Evolutionary conservation across 2,888 invertebrate species (phyloP).

Genomic region (Rhorus exstirpatorius): DNA sequence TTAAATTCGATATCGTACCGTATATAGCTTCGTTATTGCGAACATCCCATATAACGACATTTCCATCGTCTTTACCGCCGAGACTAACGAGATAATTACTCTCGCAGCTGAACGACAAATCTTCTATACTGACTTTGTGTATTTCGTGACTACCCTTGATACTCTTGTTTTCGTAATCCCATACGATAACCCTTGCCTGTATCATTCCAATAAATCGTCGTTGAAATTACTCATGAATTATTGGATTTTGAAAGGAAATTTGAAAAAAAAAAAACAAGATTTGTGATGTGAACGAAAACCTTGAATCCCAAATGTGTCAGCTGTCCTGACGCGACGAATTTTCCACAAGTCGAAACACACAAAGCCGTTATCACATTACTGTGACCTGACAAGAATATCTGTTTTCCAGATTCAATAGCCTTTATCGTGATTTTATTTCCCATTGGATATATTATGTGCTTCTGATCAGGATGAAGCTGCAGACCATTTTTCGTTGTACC

Average conservation of each 20-base stretch:
- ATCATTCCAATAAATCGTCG: not conserved
- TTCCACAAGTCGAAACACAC: constrained; percentile 92
- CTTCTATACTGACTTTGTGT: constrained; percentile 96
- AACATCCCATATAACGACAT: constrained; percentile 95
- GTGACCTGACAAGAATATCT: constrained; percentile 93
- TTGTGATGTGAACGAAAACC: too few relatives aligned
- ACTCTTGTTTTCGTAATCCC: constrained; percentile 91
- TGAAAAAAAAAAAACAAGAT: constrained; percentile 32
- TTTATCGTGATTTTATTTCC: constrained; percentile 93
- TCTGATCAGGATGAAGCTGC: constrained; percentile 91
- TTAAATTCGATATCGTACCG: constrained; percentile 79
- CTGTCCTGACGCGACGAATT: constrained; percentile 95
- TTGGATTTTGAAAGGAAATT: constrained; percentile 12
- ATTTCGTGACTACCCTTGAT: constrained; percentile 91
- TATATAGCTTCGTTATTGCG: constrained; percentile 87
- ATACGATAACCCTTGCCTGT: constrained; percentile 93
- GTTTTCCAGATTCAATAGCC: constrained; percentile 90
- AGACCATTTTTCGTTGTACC: constrained; percentile 87
- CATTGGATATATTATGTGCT: constrained; percentile 92
- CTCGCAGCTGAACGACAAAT: constrained; percentile 93
- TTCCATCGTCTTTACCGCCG: constrained; percentile 96
- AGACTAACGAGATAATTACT: constrained; percentile 94
- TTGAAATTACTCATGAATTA: constrained; percentile 6
- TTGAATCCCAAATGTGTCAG: constrained; percentile 96
- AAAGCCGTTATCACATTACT: constrained; percentile 93